Base-by-base conservation (phyloP, 2,888 invertebrate genomes). In the Tetragnatha montana region DNA sequence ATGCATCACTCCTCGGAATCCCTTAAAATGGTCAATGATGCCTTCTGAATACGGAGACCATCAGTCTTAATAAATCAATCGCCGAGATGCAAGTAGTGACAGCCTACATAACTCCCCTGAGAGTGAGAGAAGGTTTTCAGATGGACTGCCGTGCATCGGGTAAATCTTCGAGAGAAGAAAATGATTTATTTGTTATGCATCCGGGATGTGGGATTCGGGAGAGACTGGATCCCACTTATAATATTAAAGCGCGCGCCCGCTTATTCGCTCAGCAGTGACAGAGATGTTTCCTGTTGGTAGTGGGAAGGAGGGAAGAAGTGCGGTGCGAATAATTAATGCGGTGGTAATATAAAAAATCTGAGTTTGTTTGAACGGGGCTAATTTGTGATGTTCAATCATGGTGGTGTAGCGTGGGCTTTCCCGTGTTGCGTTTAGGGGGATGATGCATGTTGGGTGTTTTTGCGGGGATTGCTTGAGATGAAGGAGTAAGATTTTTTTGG, bases 51-150 rank as follows among this genome's bases (percentile, higher is more conserved):
- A 73, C 68, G n/a, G 50, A 76, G 75, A 71, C 70, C 82, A 88
- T 88, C 82, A 51, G 87, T 88, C 87, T 82, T 88, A 81, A 88
- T 88, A 88, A 82, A 88, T 88, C 87, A 88, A 88, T 78, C 82
- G 35, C 71, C 35, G 17, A 69, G 87, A 88, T 78, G 82, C 71
- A 88, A 82, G 82, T 81, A 88, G 82, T 88, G 87, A 82, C 87
- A 82, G 60, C 51, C 79, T 80, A 86, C 86, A 86, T 86, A 86
- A 80, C 73, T 86, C 86, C 35, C 86, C 8, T 19, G 73, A n/a
- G 86, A 73, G 14, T 19, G 73, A n/a, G 86, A 73, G 86, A 74
- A 4, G 35, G 71, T 83, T 83, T 83, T 82, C 74, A 83, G 68
- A 75, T 68, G 68, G 75, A 83, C 75, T 83, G 22, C 47, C 79